Evolutionary conservation across 2,113 vertebrate species (phyloP), one percentile per base, ranked within the genome.

Genomic region (Oncorhynchus kisutch): DNA sequence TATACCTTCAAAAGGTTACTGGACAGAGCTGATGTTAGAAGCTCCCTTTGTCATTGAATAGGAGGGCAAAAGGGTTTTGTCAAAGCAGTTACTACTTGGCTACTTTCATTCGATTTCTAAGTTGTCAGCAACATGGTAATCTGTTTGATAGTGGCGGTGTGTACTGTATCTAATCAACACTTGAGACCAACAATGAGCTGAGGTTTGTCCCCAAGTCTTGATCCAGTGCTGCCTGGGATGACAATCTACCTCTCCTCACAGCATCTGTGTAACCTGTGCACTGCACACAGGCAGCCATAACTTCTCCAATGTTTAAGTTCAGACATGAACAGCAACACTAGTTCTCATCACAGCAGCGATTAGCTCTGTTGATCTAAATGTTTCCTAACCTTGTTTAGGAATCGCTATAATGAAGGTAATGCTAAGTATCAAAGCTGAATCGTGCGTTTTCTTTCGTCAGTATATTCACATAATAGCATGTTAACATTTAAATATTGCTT

Each of bases 401-500:
- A 68, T 39, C 31, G 11, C 31, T 11, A 0, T 13, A 65, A 24
- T 22, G 45, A 70, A 64, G 60, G 73, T 49, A 49, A 65, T 60
- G 34, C 34, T 76, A 76, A 11, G 22, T 14, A 51, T 75, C 76
- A 49, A 69, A 78, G 59, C 0, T n/a, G 34, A 77, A 24, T 49
- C 8, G 3, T 73, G 48, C 72, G 72, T 73, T 82, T 71, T 57
- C 22, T 25, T 57, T 73, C 14, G 45, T 16, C 67, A 59, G 20
- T 71, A 54, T 25, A 59, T 70, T 16, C 20, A 70, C 70, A 51
- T 71, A 20, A 29, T 39, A 65, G 49, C 22, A 51, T 68, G 48
- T 13, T 27, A 34, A 62, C 73, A 81, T 87, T 87, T 87, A 82
- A 85, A 88, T 88, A 87, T 85, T 87, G 83, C 88, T 90, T 87